Base-by-base conservation (phyloP, 1,140 invertebrate species). In the Cepaea nemoralis region DNA sequence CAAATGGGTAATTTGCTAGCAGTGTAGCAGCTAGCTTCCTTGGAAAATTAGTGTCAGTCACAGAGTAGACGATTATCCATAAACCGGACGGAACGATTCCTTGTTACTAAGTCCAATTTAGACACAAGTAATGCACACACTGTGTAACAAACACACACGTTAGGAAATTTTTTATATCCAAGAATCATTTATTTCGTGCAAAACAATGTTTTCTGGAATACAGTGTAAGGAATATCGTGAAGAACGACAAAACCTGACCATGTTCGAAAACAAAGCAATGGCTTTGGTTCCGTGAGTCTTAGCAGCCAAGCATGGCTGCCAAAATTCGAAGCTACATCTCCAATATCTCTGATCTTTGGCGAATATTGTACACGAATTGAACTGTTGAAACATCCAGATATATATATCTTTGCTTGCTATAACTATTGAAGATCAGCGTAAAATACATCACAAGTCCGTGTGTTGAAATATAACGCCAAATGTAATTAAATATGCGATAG, bases 251-350 rank as follows among this genome's bases (percentile, higher is more conserved):
- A 75, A 22, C 59, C 59, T 14, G 59, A 6, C n/a, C n/a, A 10
- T n/a, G 59, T 63, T 63, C 59, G 59, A 63, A 63, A 63, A 63
- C 59, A 63, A 63, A 63, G 59, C 35, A 45, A 40, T 71, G 19
- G 37, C 69, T 24, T 39, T 55, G 50, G n/a, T 55, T 63, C 59
- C 45, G 40, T 39, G 14, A 24, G 22, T 59, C 35, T 39, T 42
- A 35, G 19, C 45, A 37, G 19, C 35, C 77, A 45, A 79, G 77
- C 77, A 79, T 79, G 77, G 77, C 77, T 40, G 75, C 75, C 75
- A 77, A 55, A n/a, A 48, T 45, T 35, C 63, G 63, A 79, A 69
- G 77, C 48, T 37, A n/a, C 39, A 79, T 69, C 77, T 31, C 33
- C 27, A 48, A 40, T 27, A 39, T 55, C 67, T 35, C 76, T 37